Base-by-base conservation (phyloP, 2,113 vertebrate species). In the Lates calcarifer region DNA sequence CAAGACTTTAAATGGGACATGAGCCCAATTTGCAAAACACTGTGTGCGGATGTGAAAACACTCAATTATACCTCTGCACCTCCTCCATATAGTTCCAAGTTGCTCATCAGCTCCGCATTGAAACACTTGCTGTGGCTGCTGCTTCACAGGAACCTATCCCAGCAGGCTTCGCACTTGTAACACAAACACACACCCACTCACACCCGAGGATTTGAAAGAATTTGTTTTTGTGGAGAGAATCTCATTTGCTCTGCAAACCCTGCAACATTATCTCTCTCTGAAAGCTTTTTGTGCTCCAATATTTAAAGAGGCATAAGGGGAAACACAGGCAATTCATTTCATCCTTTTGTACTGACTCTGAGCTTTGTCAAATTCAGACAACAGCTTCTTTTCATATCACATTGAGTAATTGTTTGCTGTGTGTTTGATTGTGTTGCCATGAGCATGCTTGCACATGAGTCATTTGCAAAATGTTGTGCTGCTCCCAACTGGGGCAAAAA, bases 261-360 rank as follows among this genome's bases (percentile, higher is more conserved):
- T 20, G 70, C 51, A 74, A 87, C 67, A 82, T 81, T 77, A 67
- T 86, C 83, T 85, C 55, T 64, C 65, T 11, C 60, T 5, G 24
- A 87, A 83, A 15, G 87, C 65, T 51, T 77, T 92, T 77, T 91
- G 81, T 87, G 73, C 76, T 82, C 63, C 83, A 83, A 61, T 82
- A 83, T 89, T 88, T 91, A 87, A 89, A 89, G 85, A 90, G 81
- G 71, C 89, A 76, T 61, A n/a, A 74, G 81, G 81, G 90, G 87
- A 85, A 86, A 89, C 68, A 61, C 35, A 68, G 60, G 55, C 74
- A 61, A 81, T 73, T 88, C 71, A 77, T 91, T 79, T 45, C 77
- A n/a, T n/a, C n/a, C 51, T 84, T 90, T 75, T 84, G 79, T 80
- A 28, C 24, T 0, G 6, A 75, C 75, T 83, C 73, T 0, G 29